Conservation (phyloP, 2,888 invertebrate genomes). For the Adelphocoris suturalis region DNA sequence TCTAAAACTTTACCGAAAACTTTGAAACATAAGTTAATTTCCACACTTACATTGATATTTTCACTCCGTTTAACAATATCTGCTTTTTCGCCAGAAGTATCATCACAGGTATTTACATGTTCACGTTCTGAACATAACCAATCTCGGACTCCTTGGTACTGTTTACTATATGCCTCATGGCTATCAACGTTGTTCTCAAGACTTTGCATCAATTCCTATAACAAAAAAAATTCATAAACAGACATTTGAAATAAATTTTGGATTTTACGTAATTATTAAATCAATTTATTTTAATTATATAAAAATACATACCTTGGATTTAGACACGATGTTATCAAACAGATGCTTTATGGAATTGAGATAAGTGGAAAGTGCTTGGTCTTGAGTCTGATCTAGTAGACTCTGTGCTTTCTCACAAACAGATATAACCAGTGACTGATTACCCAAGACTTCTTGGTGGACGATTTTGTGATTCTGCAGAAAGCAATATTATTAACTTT, state of each 20-base stretch:
- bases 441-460: conserved; percentile 96
- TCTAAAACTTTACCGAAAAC: background rate
- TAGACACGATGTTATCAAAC: conserved; percentile 91
- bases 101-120: conserved; percentile 89
- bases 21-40: too few species aligned
- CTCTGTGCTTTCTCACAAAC: conserved; percentile 96
- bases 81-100: conserved; percentile 90
- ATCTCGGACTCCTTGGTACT: conserved; percentile 87
- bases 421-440: conserved; percentile 92
- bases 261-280: too few species aligned
- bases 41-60: conserved; percentile 79
- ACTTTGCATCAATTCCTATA: conserved; percentile 87
- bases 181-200: conserved; percentile 92
- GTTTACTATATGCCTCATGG: conserved; percentile 89
- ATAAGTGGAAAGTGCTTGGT: conserved; percentile 91
- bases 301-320: conserved; percentile 83
- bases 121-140: conserved; percentile 91
- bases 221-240: background rate
- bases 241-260: conserved; percentile 52
- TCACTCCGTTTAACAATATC: conserved; percentile 88
- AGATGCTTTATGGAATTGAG: conserved; percentile 92
- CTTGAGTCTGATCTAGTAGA: conserved; percentile 93
- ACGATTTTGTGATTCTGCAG: conserved; percentile 92
- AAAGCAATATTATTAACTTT: background rate
- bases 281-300: background rate